phyloP scores from a whole-genome alignment of 2,888 invertebrate species.

The Cheilosia grossa region DNA sequence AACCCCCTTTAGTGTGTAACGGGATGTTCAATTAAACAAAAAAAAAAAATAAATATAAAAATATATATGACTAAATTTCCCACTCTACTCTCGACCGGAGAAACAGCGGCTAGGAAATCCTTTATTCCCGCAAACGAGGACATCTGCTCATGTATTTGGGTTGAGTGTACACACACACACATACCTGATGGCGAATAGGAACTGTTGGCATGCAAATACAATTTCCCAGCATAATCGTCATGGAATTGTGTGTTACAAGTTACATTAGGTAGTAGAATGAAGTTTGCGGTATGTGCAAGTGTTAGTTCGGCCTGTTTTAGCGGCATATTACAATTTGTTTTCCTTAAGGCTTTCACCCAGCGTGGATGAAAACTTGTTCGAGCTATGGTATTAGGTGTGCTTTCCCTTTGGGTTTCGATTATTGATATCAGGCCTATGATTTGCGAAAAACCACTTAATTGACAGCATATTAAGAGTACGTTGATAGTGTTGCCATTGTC shows the following conservation, averaged over 20 bases:
- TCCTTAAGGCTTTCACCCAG: not conserved
- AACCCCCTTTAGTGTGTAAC: slow-evolving; percentile 33
- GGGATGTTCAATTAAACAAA: slow-evolving; percentile 14
- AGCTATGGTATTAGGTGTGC: slow-evolving; percentile 39
- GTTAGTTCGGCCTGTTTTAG: not conserved
- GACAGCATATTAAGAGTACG: not conserved
- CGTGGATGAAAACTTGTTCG: not conserved
- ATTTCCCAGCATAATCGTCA: slow-evolving; percentile 29
- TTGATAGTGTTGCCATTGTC: slow-evolving; percentile 31
- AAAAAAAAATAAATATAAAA: slow-evolving; percentile 4
- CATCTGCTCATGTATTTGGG: slow-evolving; percentile 57
- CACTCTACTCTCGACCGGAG: slow-evolving; percentile 38
- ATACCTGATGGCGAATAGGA: not conserved
- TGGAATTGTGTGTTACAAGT: slow-evolving; percentile 28
- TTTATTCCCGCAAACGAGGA: slow-evolving; percentile 55
- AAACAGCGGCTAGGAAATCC: slow-evolving; percentile 55
- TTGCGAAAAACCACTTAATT: slow-evolving; percentile 36
- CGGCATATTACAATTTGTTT: not conserved
- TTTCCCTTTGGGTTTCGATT: slow-evolving; percentile 5
- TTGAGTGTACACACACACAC: slow-evolving; percentile 14
- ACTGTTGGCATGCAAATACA: slow-evolving; percentile 14
- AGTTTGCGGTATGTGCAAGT: not conserved
- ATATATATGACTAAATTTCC: slow-evolving; percentile 2
- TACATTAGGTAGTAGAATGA: not conserved
- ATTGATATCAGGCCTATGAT: slow-evolving; percentile 56